phyloP scores from a whole-genome alignment of 2,113 vertebrate genomes.

The Callipepla californica region DNA sequence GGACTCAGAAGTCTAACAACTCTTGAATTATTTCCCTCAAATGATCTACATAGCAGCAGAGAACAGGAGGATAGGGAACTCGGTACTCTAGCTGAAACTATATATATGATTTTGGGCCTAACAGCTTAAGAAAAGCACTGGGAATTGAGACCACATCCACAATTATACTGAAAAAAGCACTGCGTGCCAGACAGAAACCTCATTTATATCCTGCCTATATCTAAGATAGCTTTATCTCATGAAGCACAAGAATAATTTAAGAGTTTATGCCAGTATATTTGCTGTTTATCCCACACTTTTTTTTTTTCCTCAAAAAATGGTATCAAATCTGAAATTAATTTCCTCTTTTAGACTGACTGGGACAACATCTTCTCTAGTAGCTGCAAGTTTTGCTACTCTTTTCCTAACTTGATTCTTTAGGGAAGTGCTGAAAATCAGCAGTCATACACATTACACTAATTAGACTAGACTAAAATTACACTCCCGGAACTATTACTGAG shows the following conservation, averaged over 20 bases:
- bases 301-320: not conserved
- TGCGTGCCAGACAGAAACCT: not conserved
- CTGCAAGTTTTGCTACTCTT: not conserved
- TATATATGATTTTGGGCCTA: not conserved
- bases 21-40: not conserved
- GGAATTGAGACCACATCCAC: not conserved
- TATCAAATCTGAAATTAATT: not conserved
- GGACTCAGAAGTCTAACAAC: not conserved
- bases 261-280: not conserved
- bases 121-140: not conserved
- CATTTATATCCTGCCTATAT: not conserved
- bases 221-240: not conserved
- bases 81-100: not conserved
- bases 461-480: conserved; percentile 29
- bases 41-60: not conserved
- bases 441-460: conserved; percentile 38
- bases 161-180: not conserved
- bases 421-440: conserved; percentile 5
- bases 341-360: not conserved
- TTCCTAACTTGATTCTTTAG: not conserved
- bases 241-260: not conserved
- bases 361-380: not conserved
- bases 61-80: not conserved
- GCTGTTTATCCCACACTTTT: not conserved
- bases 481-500: conserved; percentile 18